Conservation (phyloP, 1,140 invertebrate species). For the Magallana gigas region DNA sequence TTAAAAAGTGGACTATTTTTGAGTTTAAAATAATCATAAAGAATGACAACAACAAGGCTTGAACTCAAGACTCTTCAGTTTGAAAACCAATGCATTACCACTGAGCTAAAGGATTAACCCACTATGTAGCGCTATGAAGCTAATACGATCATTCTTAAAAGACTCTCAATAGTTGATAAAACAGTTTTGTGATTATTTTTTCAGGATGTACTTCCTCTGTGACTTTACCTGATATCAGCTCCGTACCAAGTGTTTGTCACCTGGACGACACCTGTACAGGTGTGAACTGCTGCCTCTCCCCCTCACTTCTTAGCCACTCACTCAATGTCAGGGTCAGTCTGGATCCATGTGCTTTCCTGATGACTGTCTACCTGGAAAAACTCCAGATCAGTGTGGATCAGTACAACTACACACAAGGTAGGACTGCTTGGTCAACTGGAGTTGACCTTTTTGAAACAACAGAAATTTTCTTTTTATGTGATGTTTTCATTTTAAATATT, state of each 20-base stretch:
- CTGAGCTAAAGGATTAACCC: too few species aligned
- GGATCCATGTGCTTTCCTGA: constrained; percentile 44
- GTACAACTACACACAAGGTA: constrained; percentile 48
- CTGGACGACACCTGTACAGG: constrained; percentile 42
- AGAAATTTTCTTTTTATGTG: too few species aligned
- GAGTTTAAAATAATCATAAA: too few species aligned
- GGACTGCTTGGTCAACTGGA: not conserved
- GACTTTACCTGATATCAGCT: constrained; percentile 20
- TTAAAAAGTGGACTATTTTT: too few species aligned
- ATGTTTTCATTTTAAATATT: not conserved
- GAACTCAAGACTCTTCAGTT: too few species aligned
- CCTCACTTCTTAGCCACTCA: constrained; percentile 15
- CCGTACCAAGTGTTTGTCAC: constrained; percentile 29
- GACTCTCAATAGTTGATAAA: too few species aligned
- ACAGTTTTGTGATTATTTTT: not conserved
- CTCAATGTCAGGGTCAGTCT: constrained; percentile 26
- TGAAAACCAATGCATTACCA: too few species aligned
- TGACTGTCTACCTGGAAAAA: constrained; percentile 49
- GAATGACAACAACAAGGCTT: too few species aligned
- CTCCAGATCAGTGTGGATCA: constrained; percentile 47
- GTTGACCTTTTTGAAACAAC: too few species aligned
- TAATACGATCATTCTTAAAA: too few species aligned
- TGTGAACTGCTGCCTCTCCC: constrained; percentile 48
- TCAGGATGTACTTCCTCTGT: not conserved
- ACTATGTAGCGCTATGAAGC: too few species aligned